A percentile compares a stretch with the other conserved stretches of the same genome.
Conservation (phyloP, 1,140 invertebrate genomes). For the Prorops nasuta region DNA sequence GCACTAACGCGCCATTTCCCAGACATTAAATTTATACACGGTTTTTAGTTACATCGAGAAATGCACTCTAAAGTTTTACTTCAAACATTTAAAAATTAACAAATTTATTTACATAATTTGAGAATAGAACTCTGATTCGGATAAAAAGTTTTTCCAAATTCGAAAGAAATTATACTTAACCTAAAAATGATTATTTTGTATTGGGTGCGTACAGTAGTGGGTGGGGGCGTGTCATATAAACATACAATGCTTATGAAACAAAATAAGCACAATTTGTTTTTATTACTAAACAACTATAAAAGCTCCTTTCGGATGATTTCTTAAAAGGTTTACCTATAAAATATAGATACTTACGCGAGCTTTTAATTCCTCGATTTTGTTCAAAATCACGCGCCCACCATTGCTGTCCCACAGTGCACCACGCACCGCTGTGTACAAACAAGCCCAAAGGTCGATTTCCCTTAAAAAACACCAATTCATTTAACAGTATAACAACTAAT, state of each 20-base stretch:
- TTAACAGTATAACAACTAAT: neutral
- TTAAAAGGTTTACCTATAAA: no score
- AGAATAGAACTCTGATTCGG: no score
- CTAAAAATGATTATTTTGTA: constrained; percentile 40
- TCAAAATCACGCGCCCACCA: constrained; percentile 73
- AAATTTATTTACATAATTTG: no score
- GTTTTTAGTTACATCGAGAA: no score
- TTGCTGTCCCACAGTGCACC: constrained; percentile 62
- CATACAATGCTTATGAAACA: constrained; percentile 13
- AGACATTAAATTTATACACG: constrained; percentile 34
- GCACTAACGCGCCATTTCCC: constrained; percentile 57
- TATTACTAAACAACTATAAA: no score
- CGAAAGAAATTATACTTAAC: constrained; percentile 32
- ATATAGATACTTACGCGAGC: constrained; percentile 47
- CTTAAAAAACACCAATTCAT: constrained; percentile 13
- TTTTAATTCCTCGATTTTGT: constrained; percentile 60
- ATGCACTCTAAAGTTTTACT: no score
- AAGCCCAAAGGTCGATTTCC: constrained; percentile 26
- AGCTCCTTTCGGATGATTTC: no score
- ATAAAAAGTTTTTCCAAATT: constrained; percentile 8
- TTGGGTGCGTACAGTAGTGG: constrained; percentile 28
- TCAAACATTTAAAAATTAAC: no score
- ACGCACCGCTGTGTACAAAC: constrained; percentile 37
- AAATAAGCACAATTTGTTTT: neutral
- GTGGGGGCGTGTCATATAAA: constrained; percentile 35